Conservation (phyloP, 1,140 invertebrate species). For the Papilio dardanus region DNA sequence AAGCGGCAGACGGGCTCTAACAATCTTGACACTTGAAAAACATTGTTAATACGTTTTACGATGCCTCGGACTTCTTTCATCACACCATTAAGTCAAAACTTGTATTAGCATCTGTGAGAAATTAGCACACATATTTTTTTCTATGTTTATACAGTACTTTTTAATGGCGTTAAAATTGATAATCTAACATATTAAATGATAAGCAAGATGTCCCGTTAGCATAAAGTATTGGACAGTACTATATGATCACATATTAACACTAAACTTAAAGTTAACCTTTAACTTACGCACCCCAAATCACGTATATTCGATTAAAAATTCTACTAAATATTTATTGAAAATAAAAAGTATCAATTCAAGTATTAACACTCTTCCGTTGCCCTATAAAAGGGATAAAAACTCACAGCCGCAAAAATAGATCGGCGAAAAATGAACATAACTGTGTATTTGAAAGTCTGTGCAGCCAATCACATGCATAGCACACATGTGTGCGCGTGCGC, state of each 20-base stretch:
- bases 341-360: conserved; percentile 48
- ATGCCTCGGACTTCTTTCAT: conserved; percentile 17
- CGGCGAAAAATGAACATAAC: conserved; percentile 75
- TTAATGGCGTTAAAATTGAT: neutral
- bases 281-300: too few relatives aligned
- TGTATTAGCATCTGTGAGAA: neutral
- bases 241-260: too few relatives aligned
- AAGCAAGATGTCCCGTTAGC: too few relatives aligned
- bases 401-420: conserved; percentile 73
- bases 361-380: conserved; percentile 55
- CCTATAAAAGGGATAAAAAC: conserved; percentile 69
- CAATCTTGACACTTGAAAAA: conserved; percentile 59
- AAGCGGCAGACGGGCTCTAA: conserved; percentile 48
- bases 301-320: neutral
- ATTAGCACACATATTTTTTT: neutral
- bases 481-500: conserved; percentile 5
- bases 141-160: neutral
- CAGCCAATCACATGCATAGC: conserved; percentile 51
- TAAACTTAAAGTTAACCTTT: too few relatives aligned
- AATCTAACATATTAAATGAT: too few relatives aligned
- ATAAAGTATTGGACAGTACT: too few relatives aligned
- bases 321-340: neutral
- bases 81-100: neutral
- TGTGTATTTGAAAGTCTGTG: conserved; percentile 54
- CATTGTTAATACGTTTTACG: conserved; percentile 26